These are phyloP conservation scores for Oryzias woworae DNA, from an alignment of 2,113 vertebrate species.

Conservation along the genomic window DNA sequence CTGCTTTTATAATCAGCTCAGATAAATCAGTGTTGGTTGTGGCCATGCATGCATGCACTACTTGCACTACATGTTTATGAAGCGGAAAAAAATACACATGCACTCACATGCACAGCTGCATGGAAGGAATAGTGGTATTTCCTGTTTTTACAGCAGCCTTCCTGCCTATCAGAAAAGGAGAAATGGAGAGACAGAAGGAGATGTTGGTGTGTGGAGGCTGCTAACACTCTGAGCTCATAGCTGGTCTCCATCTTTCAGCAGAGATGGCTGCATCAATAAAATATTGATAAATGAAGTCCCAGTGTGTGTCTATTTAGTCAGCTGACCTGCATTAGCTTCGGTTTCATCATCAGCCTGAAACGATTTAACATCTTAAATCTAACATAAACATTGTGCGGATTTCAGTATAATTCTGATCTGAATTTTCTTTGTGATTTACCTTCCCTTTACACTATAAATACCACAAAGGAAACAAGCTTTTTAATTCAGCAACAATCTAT, in stretches of 20 bases:
- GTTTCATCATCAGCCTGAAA: too few relatives aligned
- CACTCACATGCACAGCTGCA: neutral
- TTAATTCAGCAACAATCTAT: too few relatives aligned
- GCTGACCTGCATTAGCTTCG: neutral
- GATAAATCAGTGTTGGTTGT: too few relatives aligned
- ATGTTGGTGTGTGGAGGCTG: conserved; percentile 10
- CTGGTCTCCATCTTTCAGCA: conserved; percentile 58
- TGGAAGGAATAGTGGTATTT: conserved; percentile 1
- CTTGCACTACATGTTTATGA: neutral
- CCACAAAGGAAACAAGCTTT: too few relatives aligned
- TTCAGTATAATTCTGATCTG: too few relatives aligned
- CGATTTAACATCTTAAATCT: too few relatives aligned
- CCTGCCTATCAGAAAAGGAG: conserved; percentile 27
- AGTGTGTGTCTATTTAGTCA: conserved; percentile 2
- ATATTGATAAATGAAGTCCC: conserved; percentile 72
- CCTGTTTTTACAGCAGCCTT: conserved; percentile 14
- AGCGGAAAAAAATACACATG: conserved; percentile 3
- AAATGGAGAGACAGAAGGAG: neutral
- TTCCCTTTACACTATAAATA: too few relatives aligned
- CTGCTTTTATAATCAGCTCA: too few relatives aligned
- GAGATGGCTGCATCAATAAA: conserved; percentile 59
- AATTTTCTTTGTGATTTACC: too few relatives aligned
- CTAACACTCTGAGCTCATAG: conserved; percentile 24
- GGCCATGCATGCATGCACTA: too few relatives aligned
- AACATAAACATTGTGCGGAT: too few relatives aligned